Base-by-base conservation (phyloP, 2,113 vertebrate species). In the Antennarius striatus region DNA sequence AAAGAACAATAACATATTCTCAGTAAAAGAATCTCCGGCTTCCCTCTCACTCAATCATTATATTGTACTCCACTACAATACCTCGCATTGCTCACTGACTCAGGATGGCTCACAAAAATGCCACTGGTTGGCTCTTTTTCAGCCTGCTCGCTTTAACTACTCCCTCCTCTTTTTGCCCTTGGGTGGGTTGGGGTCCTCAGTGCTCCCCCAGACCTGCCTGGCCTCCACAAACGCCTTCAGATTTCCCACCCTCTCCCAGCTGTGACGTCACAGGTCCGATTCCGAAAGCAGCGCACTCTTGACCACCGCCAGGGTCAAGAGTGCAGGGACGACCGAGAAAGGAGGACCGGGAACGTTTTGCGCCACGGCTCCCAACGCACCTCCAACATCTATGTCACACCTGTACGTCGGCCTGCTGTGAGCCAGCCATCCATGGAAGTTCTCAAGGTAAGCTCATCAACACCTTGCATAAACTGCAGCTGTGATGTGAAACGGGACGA, bases 401-500 rank as follows among this genome's bases (percentile, higher is more conserved):
- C 90, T 70, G 88, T 92, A 73, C 60, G 83, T 82, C 91, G 86
- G 63, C 87, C 93, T 68, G 87, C 92, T 1, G 87, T 88, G 79
- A 91, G 91, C 71, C 93, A 93, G 89, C 91, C 91, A 49, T 93
- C 94, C 81, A 95, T 94, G 94, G 93, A 95, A 91, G 92, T 96
- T 82, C 91, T 95, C 80, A 96, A 97, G 96, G 96, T 98, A 95
- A 88, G 76, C 0, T 17, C 22, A 40, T 16, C 49, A 68, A n/a
- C 9, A 12, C 17, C 32, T 36, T 7, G 32, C 7, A 7, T 22
- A 28, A 28, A 75, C 43, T 48, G 16, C 63, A 49, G 8, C 39
- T 5, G 16, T 66, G 52, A 0, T 0, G 17, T 6, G 30, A 36
- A 36, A 36, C 32, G 32, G 32, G 32, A 36, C 32, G 32, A 36